Evolutionary conservation across 1,140 invertebrate genomes (phyloP).

Genomic region (Aphaenogaster ashmeadi): DNA sequence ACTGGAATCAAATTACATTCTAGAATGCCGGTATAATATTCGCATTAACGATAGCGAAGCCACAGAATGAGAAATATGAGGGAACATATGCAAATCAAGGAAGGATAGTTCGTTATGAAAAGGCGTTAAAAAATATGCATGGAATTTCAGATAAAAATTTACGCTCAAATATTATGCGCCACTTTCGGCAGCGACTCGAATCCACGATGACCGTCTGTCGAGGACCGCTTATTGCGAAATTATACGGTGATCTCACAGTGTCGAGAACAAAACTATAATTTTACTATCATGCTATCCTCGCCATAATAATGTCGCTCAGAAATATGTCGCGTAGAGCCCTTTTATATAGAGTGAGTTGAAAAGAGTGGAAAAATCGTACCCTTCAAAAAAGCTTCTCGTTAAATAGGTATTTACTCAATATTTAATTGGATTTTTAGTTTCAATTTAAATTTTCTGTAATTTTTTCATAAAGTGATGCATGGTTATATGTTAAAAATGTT

Average conservation of each 20-base stretch:
- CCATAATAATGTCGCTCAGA: neutral
- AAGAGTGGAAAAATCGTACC: neutral
- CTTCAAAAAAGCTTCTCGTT: neutral
- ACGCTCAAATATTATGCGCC: conserved; percentile 35
- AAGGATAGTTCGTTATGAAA: conserved; percentile 62
- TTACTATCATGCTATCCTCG: conserved; percentile 39
- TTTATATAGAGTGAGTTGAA: neutral
- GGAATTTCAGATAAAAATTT: conserved; percentile 64
- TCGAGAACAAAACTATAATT: conserved; percentile 73
- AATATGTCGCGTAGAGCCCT: neutral
- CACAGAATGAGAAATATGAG: conserved; percentile 40
- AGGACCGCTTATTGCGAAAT: conserved; percentile 73
- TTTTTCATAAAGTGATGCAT: neutral
- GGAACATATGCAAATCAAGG: conserved; percentile 58
- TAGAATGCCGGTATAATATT: conserved; percentile 50
- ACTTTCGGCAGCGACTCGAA: conserved; percentile 45
- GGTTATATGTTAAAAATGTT: neutral
- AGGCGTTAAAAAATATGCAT: conserved; percentile 69
- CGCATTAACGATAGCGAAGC: conserved; percentile 20
- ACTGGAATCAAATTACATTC: conserved; percentile 23
- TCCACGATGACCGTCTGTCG: conserved; percentile 52
- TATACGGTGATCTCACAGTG: conserved; percentile 63
- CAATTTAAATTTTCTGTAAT: neutral
- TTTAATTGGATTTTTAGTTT: conserved; percentile 9
- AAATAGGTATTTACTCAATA: neutral